Base-by-base conservation (phyloP, 1,140 invertebrate species). In the Drosophila pectinifera region DNA sequence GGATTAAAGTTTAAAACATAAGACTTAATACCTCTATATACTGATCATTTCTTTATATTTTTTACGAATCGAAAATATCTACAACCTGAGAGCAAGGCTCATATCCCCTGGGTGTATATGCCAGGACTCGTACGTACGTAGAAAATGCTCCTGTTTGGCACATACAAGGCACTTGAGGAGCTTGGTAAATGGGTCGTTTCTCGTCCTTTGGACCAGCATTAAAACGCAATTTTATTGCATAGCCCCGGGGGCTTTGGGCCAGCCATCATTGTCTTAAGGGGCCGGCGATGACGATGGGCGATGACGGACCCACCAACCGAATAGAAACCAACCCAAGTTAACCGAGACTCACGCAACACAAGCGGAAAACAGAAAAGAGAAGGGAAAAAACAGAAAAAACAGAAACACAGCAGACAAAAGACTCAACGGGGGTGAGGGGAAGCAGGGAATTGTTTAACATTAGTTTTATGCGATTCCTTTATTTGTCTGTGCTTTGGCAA, bases 181-280 rank as follows among this genome's bases (percentile, higher is more conserved):
- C 58, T 41, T 49, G 7, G 68, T 36, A 63, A 77, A 48, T 55
- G 46, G 65, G 36, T 68, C 51, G 26, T 75, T 54, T 43, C 57
- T 58, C 61, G 73, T 53, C 73, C 67, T 64, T 86, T 86, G 64
- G 48, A 67, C 75, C 62, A 73, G 82, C 83, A 89, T 83, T 89
- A 83, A 89, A 83, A 88, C 83, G 84, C 80, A 89, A 83, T 88
- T 88, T 88, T 88, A 88, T 88, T 83, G 84, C 83, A 89, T 77
- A 78, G 74, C 84, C 83, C 69, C 74, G 72, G 63, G 84, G 56
- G 56, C 70, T 49, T 59, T 88, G 68, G 79, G 65, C 58, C 28
- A 46, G 70, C 67, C 80, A 89, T 89, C 75, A 76, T 86, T 83
- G 82, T 88, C 82, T 86, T 83, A 70, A 79, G 83, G 74, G 73